These are phyloP conservation scores for Hydrozoanthus gracilis DNA, from an alignment of 92 coral and sea anemone species.

Conservation along the genomic window DNA sequence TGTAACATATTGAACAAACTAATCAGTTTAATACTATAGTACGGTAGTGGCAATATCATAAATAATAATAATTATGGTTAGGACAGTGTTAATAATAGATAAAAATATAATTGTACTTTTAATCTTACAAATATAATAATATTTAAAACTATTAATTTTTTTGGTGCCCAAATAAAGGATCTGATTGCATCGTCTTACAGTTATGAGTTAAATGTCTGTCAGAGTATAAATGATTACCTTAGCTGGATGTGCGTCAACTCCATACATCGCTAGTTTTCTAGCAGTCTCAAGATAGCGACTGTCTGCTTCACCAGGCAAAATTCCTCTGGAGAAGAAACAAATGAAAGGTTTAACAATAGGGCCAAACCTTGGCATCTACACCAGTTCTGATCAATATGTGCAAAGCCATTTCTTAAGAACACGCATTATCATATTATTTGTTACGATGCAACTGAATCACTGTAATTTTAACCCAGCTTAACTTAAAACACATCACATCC, in stretches of 20 bases:
- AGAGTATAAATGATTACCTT: constrained; percentile 55
- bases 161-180: no score
- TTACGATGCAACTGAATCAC: no score
- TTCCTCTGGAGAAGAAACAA: constrained; percentile 63
- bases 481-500: no score
- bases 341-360: no score
- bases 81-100: no score
- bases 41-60: neutral
- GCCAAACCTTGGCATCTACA: neutral
- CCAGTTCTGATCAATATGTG: no score
- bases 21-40: neutral
- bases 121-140: no score
- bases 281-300: constrained; percentile 92
- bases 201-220: neutral
- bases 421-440: no score
- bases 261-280: constrained; percentile 91
- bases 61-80: neutral
- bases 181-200: neutral
- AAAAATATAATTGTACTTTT: no score
- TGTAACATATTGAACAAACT: neutral
- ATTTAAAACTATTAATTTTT: no score
- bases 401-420: no score
- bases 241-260: constrained; percentile 97
- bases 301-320: constrained; percentile 92
- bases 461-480: no score